These are phyloP conservation scores for Poecilia velifera DNA, from an alignment of 2,797 vertebrate species.

Conservation along the genomic window DNA sequence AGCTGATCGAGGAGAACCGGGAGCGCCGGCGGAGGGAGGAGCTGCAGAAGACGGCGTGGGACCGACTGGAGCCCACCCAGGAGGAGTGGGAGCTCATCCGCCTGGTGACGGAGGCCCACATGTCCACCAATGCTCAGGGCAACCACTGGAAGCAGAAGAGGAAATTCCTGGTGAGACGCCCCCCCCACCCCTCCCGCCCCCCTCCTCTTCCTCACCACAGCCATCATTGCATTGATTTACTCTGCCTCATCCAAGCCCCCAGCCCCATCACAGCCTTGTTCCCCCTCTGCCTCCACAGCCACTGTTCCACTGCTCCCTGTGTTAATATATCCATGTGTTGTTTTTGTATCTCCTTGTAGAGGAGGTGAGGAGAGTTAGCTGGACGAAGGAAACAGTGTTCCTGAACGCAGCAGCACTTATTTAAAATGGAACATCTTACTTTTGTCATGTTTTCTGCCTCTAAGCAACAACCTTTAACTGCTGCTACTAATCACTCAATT, in stretches of 20 bases:
- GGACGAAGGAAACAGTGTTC: constrained; percentile 77
- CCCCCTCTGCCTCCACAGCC: constrained; percentile 40
- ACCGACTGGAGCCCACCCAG: constrained; percentile 91
- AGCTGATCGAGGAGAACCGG: constrained; percentile 96
- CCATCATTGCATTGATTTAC: constrained; percentile 45
- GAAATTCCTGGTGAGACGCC: constrained; percentile 94
- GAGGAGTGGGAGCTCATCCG: constrained; percentile 98
- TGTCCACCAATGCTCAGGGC: constrained; percentile 96
- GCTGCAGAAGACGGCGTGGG: constrained; percentile 90
- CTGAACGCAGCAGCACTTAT: constrained; percentile 77
- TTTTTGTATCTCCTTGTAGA: constrained; percentile 84
- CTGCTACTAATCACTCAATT: constrained; percentile 61
- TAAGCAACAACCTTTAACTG: constrained; percentile 34
- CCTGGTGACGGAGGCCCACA: constrained; percentile 94
- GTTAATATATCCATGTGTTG: constrained; percentile 80
- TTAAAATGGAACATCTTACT: constrained; percentile 70
- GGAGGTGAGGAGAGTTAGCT: constrained; percentile 78
- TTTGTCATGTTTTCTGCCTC: constrained; percentile 34
- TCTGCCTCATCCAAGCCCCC: constrained; percentile 11
- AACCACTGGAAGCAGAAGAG: constrained; percentile 99
- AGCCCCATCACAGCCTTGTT: constrained; percentile 12
- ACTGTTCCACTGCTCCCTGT: constrained; percentile 62
- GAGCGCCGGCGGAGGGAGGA: constrained; percentile 92
- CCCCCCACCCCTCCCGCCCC: constrained; percentile 37
- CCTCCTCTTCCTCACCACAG: constrained; percentile 9